phyloP scores from a whole-genome alignment of 1,140 invertebrate species.

The Sitophilus oryzae region DNA sequence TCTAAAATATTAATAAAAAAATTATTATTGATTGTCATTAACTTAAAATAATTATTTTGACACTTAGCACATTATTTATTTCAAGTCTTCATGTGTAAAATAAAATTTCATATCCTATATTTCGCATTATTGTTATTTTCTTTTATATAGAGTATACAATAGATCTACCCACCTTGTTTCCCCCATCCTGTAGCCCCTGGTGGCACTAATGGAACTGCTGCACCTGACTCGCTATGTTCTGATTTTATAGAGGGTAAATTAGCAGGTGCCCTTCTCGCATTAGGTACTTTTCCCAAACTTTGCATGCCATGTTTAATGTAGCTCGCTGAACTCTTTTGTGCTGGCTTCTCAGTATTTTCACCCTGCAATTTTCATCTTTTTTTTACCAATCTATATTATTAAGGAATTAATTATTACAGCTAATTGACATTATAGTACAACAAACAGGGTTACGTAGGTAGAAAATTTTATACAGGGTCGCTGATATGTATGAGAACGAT shows the following conservation, averaged over 20 bases:
- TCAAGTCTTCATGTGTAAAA: not conserved
- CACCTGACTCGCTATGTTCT: conserved; percentile 54
- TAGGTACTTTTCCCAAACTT: conserved; percentile 95
- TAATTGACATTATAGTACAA: too few species aligned
- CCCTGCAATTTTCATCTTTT: conserved; percentile 60
- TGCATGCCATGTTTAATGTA: conserved; percentile 95
- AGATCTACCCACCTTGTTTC: conserved; percentile 33
- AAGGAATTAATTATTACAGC: too few species aligned
- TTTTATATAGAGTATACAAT: not conserved
- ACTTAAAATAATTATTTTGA: not conserved
- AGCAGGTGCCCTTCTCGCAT: conserved; percentile 88
- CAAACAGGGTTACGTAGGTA: too few species aligned
- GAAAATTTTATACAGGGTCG: too few species aligned
- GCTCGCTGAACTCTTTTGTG: conserved; percentile 78
- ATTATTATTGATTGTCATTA: not conserved
- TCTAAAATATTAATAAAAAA: conserved; percentile 7
- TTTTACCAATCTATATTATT: too few species aligned
- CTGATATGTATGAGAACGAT: too few species aligned
- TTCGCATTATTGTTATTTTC: not conserved
- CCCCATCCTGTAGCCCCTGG: conserved; percentile 44
- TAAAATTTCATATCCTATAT: not conserved
- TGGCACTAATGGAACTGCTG: conserved; percentile 43
- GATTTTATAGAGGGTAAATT: conserved; percentile 97
- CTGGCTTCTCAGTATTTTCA: conserved; percentile 79
- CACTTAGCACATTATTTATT: too few species aligned